Evolutionary conservation across 1,140 invertebrate species (phyloP).

Genomic region (Bombus affinis): DNA sequence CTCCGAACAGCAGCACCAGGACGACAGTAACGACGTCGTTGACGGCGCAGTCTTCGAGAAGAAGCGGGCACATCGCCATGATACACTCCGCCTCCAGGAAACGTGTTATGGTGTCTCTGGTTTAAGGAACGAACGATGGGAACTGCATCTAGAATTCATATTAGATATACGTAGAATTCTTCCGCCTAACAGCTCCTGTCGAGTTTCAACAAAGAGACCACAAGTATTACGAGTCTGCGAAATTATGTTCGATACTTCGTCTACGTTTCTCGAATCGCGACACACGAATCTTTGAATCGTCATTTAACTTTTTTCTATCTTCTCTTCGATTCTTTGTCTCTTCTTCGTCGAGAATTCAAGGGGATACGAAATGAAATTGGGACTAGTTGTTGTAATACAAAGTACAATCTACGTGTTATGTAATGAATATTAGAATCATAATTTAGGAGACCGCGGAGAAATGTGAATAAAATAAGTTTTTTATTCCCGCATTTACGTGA

Average conservation of each 20-base stretch:
- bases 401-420: neutral
- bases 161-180: neutral
- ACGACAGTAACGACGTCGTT: slow-evolving; percentile 79
- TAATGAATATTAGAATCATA: neutral
- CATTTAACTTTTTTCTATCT: too few species aligned
- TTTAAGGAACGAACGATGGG: slow-evolving; percentile 56
- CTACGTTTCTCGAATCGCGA: neutral
- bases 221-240: neutral
- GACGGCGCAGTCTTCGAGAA: slow-evolving; percentile 78
- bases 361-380: too few species aligned
- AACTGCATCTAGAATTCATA: neutral
- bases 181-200: neutral
- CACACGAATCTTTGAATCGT: neutral
- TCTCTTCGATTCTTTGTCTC: neutral
- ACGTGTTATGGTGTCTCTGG: slow-evolving; percentile 79
- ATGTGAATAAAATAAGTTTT: slow-evolving; percentile 30
- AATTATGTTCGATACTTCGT: neutral
- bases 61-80: slow-evolving; percentile 75
- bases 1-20: slow-evolving; percentile 71
- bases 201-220: neutral
- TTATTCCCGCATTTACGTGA: slow-evolving; percentile 23
- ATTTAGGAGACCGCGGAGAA: slow-evolving; percentile 1
- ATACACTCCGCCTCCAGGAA: slow-evolving; percentile 75
- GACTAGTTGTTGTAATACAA: neutral
- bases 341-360: neutral